A percentile compares a stretch with the other conserved stretches of the same genome.
Conservation (phyloP, 2,888 invertebrate genomes). For the Cheilosia soror region DNA sequence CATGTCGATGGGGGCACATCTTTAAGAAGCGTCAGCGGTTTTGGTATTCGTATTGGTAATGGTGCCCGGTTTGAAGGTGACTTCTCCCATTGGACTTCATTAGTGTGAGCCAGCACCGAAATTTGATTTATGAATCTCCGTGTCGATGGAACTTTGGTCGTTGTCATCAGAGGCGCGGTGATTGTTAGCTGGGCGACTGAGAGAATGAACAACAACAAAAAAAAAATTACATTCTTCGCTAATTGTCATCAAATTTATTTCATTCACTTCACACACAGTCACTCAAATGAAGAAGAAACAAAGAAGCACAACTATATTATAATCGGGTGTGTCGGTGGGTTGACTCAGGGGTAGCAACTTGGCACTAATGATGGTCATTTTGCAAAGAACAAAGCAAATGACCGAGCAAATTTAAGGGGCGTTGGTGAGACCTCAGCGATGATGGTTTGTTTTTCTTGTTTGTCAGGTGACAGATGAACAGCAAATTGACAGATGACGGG, state of each 20-base stretch:
- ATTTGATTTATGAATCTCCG: slow-evolving; percentile 65
- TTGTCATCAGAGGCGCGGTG: slow-evolving; percentile 45
- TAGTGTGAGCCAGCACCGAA: slow-evolving; percentile 54
- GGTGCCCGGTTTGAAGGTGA: slow-evolving; percentile 37
- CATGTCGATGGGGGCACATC: slow-evolving; percentile 33
- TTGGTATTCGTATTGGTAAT: neutral
- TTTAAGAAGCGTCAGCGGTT: neutral
- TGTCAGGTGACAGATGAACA: slow-evolving; percentile 8
- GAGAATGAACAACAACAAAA: neutral
- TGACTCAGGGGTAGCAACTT: slow-evolving; percentile 40
- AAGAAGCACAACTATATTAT: neutral
- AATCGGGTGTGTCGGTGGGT: slow-evolving; percentile 50
- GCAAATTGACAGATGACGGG: slow-evolving; percentile 17
- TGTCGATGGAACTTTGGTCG: slow-evolving; percentile 34
- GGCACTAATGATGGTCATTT: slow-evolving; percentile 57
- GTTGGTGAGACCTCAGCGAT: slow-evolving; percentile 2
- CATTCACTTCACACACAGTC: slow-evolving; percentile 30
- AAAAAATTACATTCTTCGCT: slow-evolving; percentile 43
- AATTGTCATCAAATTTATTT: slow-evolving; percentile 61
- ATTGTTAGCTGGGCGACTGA: neutral
- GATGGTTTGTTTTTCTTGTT: slow-evolving; percentile 2
- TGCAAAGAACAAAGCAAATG: slow-evolving; percentile 33
- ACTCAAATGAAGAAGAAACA: neutral
- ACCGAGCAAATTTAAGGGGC: slow-evolving; percentile 44
- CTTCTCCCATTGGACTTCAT: slow-evolving; percentile 64